Percentiles rank a stretch among this genome's conserved stretches.
Conservation (phyloP, 2,113 vertebrate genomes). For the Salvelinus fontinalis region DNA sequence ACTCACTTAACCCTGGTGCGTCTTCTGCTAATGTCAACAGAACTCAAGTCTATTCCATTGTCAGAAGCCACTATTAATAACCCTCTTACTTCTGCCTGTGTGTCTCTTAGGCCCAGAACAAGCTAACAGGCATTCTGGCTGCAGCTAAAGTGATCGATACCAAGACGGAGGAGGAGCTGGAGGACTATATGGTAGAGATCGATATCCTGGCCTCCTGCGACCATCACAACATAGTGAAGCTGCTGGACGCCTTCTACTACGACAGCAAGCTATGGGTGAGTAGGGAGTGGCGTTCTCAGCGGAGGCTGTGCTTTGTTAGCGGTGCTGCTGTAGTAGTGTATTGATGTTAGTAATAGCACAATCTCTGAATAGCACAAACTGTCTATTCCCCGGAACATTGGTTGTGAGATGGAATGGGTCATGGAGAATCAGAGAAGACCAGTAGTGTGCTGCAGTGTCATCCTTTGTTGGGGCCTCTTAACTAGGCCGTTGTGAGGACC, state of each 20-base stretch:
- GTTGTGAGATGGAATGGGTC: no score
- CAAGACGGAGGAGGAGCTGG: slow-evolving; percentile 95
- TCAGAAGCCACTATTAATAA: neutral
- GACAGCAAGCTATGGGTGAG: slow-evolving; percentile 96
- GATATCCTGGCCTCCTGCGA: slow-evolving; percentile 97
- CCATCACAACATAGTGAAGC: slow-evolving; percentile 93
- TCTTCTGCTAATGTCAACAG: slow-evolving; percentile 16
- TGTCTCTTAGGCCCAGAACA: slow-evolving; percentile 88
- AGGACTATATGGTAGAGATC: slow-evolving; percentile 99
- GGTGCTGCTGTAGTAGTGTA: neutral
- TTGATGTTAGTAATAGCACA: neutral
- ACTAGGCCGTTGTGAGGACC: neutral
- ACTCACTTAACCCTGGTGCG: neutral
- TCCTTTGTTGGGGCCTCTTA: neutral
- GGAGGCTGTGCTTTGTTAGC: neutral
- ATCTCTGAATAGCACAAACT: no score
- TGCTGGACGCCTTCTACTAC: slow-evolving; percentile 95
- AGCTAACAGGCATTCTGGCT: slow-evolving; percentile 88
- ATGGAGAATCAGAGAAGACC: neutral
- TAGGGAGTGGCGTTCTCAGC: slow-evolving; percentile 11
- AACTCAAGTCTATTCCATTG: neutral
- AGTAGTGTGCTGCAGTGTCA: no score
- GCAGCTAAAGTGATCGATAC: slow-evolving; percentile 98
- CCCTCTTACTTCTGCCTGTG: neutral
- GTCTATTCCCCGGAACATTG: no score